Evolutionary conservation across 2,888 invertebrate species (phyloP).

Genomic region (Pemphredon lugubris): DNA sequence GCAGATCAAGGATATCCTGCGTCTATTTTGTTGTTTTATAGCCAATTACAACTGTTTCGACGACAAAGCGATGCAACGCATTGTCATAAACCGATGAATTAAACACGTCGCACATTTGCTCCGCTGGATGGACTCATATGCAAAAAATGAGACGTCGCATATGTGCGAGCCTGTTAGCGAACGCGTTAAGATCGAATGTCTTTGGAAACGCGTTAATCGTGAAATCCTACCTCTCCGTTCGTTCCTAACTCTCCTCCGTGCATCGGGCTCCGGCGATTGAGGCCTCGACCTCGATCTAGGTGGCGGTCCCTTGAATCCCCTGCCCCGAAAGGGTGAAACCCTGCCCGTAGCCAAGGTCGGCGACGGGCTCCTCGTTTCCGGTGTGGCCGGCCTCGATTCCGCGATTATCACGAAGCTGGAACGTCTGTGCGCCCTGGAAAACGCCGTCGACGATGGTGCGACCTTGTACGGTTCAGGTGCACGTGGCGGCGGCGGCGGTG

Average conservation of each 20-base stretch:
- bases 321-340: slow-evolving; percentile 85
- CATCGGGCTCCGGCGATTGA: slow-evolving; percentile 81
- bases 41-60: too few relatives aligned
- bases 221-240: slow-evolving; percentile 68
- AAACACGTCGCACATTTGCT: too few relatives aligned
- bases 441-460: slow-evolving; percentile 76
- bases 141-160: too few relatives aligned
- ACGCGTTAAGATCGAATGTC: too few relatives aligned
- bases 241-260: slow-evolving; percentile 39
- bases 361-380: slow-evolving; percentile 81
- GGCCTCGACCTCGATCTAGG: slow-evolving; percentile 81
- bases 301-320: slow-evolving; percentile 82
- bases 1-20: too few relatives aligned
- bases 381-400: slow-evolving; percentile 82
- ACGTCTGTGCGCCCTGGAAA: slow-evolving; percentile 84
- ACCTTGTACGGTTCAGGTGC: slow-evolving; percentile 79
- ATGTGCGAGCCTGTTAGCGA: too few relatives aligned
- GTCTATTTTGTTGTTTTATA: too few relatives aligned
- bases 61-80: too few relatives aligned
- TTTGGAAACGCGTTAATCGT: neutral
- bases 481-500: slow-evolving; percentile 73
- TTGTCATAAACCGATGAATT: too few relatives aligned
- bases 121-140: too few relatives aligned
- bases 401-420: slow-evolving; percentile 87
- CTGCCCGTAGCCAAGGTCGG: slow-evolving; percentile 81